Evolutionary conservation across 1,140 invertebrate species (phyloP).

Genomic region (fruit fly (Drosophila melanogaster)): Release_6_plus_ISO1_MT NC_004354.4:21584001-21584500

Average conservation of each 20-base stretch:
- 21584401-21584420: too few relatives aligned
- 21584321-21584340: conserved; percentile 1
- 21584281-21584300: conserved; percentile 58
- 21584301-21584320: conserved; percentile 1
- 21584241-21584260: neutral
- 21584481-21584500: too few relatives aligned
- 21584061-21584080: conserved; percentile 67
- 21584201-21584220: conserved; percentile 31
- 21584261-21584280: conserved; percentile 36
- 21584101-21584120: conserved; percentile 71
- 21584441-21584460: too few relatives aligned
- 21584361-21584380: too few relatives aligned
- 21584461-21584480: too few relatives aligned
- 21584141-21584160: neutral
- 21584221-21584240: conserved; percentile 25
- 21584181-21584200: conserved; percentile 73
- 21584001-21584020: conserved; percentile 59
- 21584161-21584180: conserved; percentile 57
- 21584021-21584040: conserved; percentile 33
- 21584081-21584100: conserved; percentile 78
- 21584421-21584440: too few relatives aligned
- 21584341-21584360: neutral
- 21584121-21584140: conserved; percentile 63
- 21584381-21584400: too few relatives aligned
- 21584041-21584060: conserved; percentile 26